Base-by-base conservation (phyloP, 1,140 invertebrate genomes). In the Melanaphis sacchari region DNA sequence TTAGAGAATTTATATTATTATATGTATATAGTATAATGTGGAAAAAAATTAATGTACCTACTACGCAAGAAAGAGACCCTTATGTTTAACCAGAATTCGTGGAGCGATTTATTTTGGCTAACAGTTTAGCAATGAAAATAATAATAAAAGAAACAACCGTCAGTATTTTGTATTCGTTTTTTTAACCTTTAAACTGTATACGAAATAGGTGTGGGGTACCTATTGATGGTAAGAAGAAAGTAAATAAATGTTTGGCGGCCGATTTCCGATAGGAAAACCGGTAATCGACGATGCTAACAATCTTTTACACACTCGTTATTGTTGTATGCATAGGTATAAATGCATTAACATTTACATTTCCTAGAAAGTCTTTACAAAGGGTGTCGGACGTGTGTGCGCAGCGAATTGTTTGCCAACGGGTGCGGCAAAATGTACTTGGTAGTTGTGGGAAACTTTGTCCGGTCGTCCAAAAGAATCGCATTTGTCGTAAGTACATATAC, bases 211-310 rank as follows among this genome's bases (percentile, higher is more conserved):
- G 82, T 40, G 41, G 15, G 22, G 15, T 82, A 82, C 81, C 24
- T 49, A 87, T 88, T 36, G 43, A n/a, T 88, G 22, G 41, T 21
- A 85, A 85, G 40, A 41, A 89, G 49, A 49, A 88, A 89, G 52
- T 26, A 89, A 89, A 54, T 15, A 89, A 89, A 40, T 36, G 46
- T 52, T 54, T 89, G 36, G n/a, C 36, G 7, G 7, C n/a, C 5
- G 88, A 89, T 89, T 89, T 89, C 46, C 87, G 87, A 89, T 89
- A 89, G n/a, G 21, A 52, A 52, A 89, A 89, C 87, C 87, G 87
- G 87, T 89, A 89, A 88, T 89, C 21, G 46, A 52, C 87, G 7
- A 15, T 43, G 31, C 21, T 36, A 49, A 87, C 85, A 43, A 46
- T 43, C 85, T 49, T 36, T 46, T 49, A 36, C 31, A 46, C 41